Evolutionary conservation across 2,113 vertebrate species (phyloP).

Genomic region (Passer domesticus): DNA sequence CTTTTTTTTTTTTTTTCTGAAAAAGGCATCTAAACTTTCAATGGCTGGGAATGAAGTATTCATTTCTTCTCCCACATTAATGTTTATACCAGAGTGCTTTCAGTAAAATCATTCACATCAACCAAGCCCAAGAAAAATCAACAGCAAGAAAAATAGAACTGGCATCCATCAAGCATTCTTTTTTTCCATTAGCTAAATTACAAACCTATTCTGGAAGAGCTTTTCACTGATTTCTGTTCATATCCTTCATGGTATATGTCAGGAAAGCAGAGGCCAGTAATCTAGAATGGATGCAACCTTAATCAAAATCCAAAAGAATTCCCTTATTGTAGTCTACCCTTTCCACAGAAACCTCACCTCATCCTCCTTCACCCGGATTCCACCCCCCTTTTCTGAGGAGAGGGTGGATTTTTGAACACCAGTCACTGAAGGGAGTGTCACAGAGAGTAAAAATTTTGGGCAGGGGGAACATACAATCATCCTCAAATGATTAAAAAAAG

Average conservation of each 20-base stretch:
- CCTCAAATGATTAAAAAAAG: not conserved
- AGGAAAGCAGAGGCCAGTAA: not conserved
- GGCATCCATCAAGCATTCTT: not conserved
- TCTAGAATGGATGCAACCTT: not conserved
- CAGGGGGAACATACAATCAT: not conserved
- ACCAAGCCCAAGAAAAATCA: not conserved
- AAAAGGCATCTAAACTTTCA: not conserved
- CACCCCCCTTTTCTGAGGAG: not conserved
- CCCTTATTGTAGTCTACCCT: not conserved
- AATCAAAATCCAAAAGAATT: not conserved
- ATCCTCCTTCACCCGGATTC: not conserved
- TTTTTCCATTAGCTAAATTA: not conserved
- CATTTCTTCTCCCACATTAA: not conserved
- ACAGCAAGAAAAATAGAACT: not conserved
- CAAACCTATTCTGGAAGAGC: not conserved
- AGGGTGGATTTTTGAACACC: not conserved
- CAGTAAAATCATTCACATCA: not conserved
- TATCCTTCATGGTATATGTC: not conserved
- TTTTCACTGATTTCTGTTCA: not conserved
- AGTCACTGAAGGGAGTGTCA: not conserved
- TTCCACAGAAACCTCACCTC: not conserved
- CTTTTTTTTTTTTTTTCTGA: not conserved
- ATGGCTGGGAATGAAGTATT: not conserved
- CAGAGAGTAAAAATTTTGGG: not conserved
- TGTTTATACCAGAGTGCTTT: not conserved